Percentiles rank a stretch among this genome's conserved stretches.
These are phyloP conservation scores for Atta texana DNA, from an alignment of 1,140 invertebrate species.

Conservation along the genomic window DNA sequence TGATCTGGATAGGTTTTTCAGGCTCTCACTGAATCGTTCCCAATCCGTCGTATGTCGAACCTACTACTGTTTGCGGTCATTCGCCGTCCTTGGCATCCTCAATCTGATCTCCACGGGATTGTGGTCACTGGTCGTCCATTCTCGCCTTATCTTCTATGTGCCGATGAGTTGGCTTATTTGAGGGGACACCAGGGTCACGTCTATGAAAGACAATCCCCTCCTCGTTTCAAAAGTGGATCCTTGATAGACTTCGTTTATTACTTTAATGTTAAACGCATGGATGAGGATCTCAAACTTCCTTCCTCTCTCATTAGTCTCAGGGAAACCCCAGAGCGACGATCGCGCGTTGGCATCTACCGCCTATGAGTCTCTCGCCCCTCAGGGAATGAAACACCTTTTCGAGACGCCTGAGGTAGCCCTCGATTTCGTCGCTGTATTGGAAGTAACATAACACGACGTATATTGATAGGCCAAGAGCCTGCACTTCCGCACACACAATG, in stretches of 20 bases:
- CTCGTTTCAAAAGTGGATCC: not conserved
- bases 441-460: too few relatives aligned
- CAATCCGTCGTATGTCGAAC: constrained; percentile 27
- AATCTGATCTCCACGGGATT: not conserved
- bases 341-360: not conserved
- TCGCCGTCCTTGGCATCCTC: not conserved
- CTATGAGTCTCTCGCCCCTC: not conserved
- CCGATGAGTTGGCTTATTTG: too few relatives aligned
- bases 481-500: too few relatives aligned
- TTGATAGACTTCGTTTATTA: not conserved
- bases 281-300: not conserved
- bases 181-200: not conserved
- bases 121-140: not conserved
- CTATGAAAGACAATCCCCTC: not conserved
- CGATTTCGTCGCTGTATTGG: not conserved
- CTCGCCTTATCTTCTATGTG: too few relatives aligned
- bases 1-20: too few relatives aligned
- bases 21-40: not conserved
- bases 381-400: not conserved
- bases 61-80: not conserved
- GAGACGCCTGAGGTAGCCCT: constrained; percentile 6
- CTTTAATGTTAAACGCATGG: rapidly evolving
- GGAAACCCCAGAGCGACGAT: not conserved
- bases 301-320: not conserved
- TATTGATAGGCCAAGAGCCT: too few relatives aligned